Evolutionary conservation across 2,797 vertebrate species (phyloP).

Genomic region (Allobates femoralis): DNA sequence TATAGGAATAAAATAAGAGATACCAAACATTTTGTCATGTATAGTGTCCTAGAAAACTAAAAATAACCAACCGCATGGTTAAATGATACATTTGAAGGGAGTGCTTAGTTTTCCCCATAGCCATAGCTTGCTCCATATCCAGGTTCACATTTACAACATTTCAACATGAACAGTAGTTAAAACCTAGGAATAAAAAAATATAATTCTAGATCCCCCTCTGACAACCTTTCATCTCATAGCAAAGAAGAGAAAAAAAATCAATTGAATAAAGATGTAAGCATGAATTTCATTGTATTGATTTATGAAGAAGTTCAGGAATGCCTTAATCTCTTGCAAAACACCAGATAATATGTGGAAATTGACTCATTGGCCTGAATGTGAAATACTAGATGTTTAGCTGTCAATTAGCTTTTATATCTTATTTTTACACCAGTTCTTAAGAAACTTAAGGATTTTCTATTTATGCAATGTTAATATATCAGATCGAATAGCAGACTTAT

Average conservation of each 20-base stretch:
- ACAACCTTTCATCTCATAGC: slow-evolving; percentile 41
- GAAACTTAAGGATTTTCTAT: slow-evolving; percentile 59
- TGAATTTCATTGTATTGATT: slow-evolving; percentile 61
- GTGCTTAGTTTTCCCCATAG: slow-evolving; percentile 25
- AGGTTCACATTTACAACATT: slow-evolving; percentile 29
- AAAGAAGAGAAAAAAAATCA: slow-evolving; percentile 53
- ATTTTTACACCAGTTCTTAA: slow-evolving; percentile 61
- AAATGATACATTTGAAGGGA: slow-evolving; percentile 1
- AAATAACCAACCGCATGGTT: neutral
- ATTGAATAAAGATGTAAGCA: slow-evolving; percentile 61
- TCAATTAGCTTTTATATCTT: slow-evolving; percentile 66
- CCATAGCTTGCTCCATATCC: neutral
- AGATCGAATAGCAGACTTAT: slow-evolving; percentile 66
- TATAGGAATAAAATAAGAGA: too few species aligned
- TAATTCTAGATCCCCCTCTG: slow-evolving; percentile 18
- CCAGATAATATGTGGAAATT: slow-evolving; percentile 60
- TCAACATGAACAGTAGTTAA: slow-evolving; percentile 24
- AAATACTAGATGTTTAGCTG: slow-evolving; percentile 59
- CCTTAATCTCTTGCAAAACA: slow-evolving; percentile 59
- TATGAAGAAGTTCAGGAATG: slow-evolving; percentile 59
- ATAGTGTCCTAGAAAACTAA: neutral
- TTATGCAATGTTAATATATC: slow-evolving; percentile 66
- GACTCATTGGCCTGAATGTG: slow-evolving; percentile 41
- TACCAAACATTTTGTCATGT: neutral
- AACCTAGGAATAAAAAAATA: slow-evolving; percentile 36